Evolutionary conservation across 2,113 vertebrate genomes (phyloP).

Genomic region (Hydropotes inermis): DNA sequence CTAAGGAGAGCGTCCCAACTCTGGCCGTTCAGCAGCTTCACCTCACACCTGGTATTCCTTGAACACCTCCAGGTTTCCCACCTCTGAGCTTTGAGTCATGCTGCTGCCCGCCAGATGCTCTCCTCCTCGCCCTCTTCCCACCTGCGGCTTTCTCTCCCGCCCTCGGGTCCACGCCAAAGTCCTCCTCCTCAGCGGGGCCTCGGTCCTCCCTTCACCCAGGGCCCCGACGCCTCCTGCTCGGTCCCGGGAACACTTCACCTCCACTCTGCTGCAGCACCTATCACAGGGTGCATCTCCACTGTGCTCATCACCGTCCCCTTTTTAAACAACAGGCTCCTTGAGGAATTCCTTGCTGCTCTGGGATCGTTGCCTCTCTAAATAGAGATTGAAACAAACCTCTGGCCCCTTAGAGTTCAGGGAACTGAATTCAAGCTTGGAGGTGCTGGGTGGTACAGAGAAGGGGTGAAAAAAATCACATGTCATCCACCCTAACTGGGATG

Average conservation of each 20-base stretch:
- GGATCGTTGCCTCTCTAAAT: background rate
- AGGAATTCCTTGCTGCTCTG: background rate
- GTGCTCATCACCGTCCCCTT: background rate
- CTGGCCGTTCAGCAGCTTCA: background rate
- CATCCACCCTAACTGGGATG: background rate
- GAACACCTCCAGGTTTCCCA: background rate
- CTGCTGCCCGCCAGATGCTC: background rate
- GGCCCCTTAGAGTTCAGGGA: background rate
- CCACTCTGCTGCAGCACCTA: background rate
- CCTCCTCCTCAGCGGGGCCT: background rate
- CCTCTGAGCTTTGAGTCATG: too few species aligned
- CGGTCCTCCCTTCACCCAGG: background rate
- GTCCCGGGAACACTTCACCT: background rate
- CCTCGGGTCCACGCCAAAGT: background rate
- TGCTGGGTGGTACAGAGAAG: background rate
- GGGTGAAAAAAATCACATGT: background rate
- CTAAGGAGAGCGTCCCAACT: background rate
- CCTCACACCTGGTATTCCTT: background rate
- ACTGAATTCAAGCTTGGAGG: background rate
- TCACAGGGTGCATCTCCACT: background rate
- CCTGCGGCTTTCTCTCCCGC: background rate
- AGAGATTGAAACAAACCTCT: background rate
- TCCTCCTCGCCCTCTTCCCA: background rate
- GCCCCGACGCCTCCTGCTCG: background rate
- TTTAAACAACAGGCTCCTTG: background rate